These are phyloP conservation scores for Acromyrmex echinatior DNA, from an alignment of 1,140 invertebrate genomes.

Conservation along the genomic window DNA sequence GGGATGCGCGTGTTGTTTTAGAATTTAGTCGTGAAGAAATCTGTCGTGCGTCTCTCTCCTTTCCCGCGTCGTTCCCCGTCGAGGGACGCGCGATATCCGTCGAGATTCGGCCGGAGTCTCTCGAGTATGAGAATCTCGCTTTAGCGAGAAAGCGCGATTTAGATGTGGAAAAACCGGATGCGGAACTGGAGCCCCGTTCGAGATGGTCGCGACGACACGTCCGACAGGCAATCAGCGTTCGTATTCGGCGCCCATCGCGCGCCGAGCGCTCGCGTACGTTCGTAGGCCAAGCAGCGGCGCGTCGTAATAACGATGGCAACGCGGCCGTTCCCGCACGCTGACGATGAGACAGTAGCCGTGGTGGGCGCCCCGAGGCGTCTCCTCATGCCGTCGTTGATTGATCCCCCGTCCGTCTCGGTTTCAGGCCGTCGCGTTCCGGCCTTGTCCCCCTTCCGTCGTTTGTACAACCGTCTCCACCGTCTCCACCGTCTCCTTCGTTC, in stretches of 20 bases:
- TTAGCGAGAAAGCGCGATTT: not conserved
- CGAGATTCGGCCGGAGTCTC: not conserved
- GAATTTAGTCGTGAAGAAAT: not conserved
- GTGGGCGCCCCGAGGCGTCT: slow-evolving; percentile 51
- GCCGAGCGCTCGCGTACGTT: slow-evolving; percentile 18
- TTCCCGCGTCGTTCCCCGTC: not conserved
- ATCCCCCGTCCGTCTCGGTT: slow-evolving; percentile 43
- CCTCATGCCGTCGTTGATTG: slow-evolving; percentile 66
- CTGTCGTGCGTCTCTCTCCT: not conserved
- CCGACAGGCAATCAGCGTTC: slow-evolving; percentile 15
- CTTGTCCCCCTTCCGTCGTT: slow-evolving; percentile 60
- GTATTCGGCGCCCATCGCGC: slow-evolving; percentile 30
- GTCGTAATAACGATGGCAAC: slow-evolving; percentile 4
- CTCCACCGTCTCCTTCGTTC: slow-evolving; percentile 40
- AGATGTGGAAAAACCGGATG: not conserved
- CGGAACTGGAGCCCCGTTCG: not conserved
- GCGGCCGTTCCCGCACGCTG: slow-evolving; percentile 28
- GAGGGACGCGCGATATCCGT: not conserved
- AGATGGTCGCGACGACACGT: slow-evolving; percentile 27
- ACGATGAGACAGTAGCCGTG: slow-evolving; percentile 28
- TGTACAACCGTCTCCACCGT: slow-evolving; percentile 64
- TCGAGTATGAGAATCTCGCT: too few relatives aligned
- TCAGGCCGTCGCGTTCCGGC: slow-evolving; percentile 28
- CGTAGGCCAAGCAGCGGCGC: slow-evolving; percentile 27
- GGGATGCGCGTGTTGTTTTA: not conserved